These are phyloP conservation scores for Lasioglossum leucozonium DNA, from an alignment of 2,888 invertebrate species.

Conservation along the genomic window DNA sequence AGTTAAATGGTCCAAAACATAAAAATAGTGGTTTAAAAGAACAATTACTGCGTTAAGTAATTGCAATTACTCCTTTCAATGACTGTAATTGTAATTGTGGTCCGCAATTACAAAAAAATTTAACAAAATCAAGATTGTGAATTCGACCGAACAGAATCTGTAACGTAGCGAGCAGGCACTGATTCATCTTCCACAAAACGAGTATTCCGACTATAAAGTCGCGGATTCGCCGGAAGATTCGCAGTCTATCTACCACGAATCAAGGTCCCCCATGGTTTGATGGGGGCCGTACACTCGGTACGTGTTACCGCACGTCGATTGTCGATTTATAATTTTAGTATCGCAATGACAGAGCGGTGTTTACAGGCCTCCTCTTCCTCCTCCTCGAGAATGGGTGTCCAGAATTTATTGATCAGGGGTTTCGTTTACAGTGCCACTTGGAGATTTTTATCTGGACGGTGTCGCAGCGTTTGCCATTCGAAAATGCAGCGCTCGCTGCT, in stretches of 20 bases:
- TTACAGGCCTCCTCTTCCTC: slow-evolving; percentile 39
- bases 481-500: slow-evolving; percentile 57
- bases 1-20: too few species aligned
- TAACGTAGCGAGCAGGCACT: too few species aligned
- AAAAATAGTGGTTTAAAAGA: too few species aligned
- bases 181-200: background rate
- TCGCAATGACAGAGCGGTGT: slow-evolving; percentile 44
- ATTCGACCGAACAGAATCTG: too few species aligned
- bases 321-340: slow-evolving; percentile 67
- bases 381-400: slow-evolving; percentile 13
- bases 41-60: too few species aligned
- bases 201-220: background rate
- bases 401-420: slow-evolving; percentile 59
- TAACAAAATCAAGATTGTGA: too few species aligned
- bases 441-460: slow-evolving; percentile 56
- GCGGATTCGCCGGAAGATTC: background rate
- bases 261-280: background rate
- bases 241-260: background rate
- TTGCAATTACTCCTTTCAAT: too few species aligned
- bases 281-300: background rate
- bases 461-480: slow-evolving; percentile 47
- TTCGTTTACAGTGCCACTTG: slow-evolving; percentile 56
- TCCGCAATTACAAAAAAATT: too few species aligned
- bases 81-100: too few species aligned
- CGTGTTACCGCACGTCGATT: slow-evolving; percentile 52